A percentile compares a stretch with the other conserved stretches of the same genome.
Evolutionary conservation across 2,888 invertebrate species (phyloP).

Genomic region (Scaeva pyrastri): DNA sequence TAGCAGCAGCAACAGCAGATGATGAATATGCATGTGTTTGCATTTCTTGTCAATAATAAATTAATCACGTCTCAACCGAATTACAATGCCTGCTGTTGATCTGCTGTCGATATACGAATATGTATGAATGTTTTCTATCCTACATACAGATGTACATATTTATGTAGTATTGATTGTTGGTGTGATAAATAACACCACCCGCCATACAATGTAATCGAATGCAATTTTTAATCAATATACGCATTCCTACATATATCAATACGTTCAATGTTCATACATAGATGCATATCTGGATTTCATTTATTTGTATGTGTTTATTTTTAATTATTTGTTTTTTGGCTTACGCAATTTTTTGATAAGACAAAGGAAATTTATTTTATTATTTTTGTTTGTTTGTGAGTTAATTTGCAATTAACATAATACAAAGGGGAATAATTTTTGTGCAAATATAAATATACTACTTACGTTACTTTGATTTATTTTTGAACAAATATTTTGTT

Average conservation of each 20-base stretch:
- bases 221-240: slow-evolving; percentile 58
- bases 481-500: no score
- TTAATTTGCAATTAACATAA: neutral
- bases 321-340: slow-evolving; percentile 24
- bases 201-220: slow-evolving; percentile 52
- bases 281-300: no score
- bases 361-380: slow-evolving; percentile 43
- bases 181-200: slow-evolving; percentile 69
- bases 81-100: slow-evolving; percentile 11
- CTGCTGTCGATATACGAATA: neutral
- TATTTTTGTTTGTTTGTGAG: neutral
- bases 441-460: neutral
- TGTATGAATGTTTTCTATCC: neutral
- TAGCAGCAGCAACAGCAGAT: no score
- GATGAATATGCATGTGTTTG: slow-evolving; percentile 69
- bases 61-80: slow-evolving; percentile 64
- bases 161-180: slow-evolving; percentile 38
- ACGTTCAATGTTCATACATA: neutral
- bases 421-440: neutral
- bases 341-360: slow-evolving; percentile 59
- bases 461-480: neutral
- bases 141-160: no score
- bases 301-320: neutral
- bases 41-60: slow-evolving; percentile 74
- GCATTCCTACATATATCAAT: no score